Conservation (phyloP, 2,797 vertebrate genomes). For the Mus spretus region DNA sequence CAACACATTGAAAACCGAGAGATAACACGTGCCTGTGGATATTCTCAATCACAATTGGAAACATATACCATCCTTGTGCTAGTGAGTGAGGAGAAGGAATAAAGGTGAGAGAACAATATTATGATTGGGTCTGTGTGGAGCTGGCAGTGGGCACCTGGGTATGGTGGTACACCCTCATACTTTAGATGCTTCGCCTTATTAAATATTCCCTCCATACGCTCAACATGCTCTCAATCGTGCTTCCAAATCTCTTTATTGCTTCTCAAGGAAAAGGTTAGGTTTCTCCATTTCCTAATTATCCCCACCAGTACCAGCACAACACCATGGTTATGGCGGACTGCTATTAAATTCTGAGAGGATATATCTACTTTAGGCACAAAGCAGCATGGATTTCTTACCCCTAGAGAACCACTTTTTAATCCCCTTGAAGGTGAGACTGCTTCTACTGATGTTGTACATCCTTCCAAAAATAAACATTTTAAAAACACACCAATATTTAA, state of each 20-base stretch:
- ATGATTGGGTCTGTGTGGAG: background rate
- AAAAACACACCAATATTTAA: background rate
- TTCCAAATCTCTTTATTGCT: background rate
- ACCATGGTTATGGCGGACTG: background rate
- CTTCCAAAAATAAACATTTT: constrained; percentile 26
- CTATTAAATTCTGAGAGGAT: background rate
- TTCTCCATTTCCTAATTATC: background rate
- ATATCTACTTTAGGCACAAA: background rate
- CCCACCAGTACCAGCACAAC: background rate
- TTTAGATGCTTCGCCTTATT: background rate
- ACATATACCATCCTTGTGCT: background rate
- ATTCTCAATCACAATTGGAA: background rate
- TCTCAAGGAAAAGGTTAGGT: background rate
- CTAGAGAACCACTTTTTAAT: background rate
- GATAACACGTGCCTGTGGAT: background rate
- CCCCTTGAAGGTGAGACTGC: background rate
- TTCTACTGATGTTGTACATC: background rate
- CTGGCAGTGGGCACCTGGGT: background rate
- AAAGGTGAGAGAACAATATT: background rate
- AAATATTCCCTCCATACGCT: background rate
- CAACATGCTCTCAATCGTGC: background rate
- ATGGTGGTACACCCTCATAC: background rate
- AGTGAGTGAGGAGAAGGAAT: background rate
- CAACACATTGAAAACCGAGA: background rate
- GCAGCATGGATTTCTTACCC: background rate